Base-by-base conservation (phyloP, 2,113 vertebrate species). In the Atherinomorus stipes region DNA sequence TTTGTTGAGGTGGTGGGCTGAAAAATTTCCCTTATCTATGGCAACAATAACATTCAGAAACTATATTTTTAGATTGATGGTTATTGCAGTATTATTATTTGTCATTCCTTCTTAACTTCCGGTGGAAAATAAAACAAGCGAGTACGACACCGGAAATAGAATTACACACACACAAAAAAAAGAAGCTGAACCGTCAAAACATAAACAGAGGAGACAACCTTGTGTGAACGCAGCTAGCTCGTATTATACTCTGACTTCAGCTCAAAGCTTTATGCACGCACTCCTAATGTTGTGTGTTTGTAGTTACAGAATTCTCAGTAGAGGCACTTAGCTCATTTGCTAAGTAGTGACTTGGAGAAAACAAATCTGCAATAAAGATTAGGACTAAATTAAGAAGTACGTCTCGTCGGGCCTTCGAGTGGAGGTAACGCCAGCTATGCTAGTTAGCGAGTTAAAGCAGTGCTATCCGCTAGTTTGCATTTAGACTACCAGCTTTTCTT, bases 191-290 rank as follows among this genome's bases (percentile, higher is more conserved):
- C 64, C 66, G 87, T 93, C 90, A 94, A 93, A 94, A 94, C 91
- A 93, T 93, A 93, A 94, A 94, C 92, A 94, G 78, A 90, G 78
- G 74, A 64, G 76, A 37, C 83, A 85, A 74, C 72, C 79, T 78
- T 59, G 78, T 59, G 76, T 72, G 71, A 37, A 69, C 80, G 83
- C 73, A 76, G 77, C 56, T 67, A 71, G 80, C 71, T 50, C 10
- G 25, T 31, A n/a, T 64, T 38, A 52, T 53, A 49, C 21, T 64
- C 52, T 60, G 23, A 54, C 25, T 81, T 66, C 59, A 23, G 9
- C 64, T 8, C 4, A 31, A 58, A 60, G 60, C 74, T 85, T 64
- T 19, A 72, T 61, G 71, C 81, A 69, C 37, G 37, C 61, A 7
- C 23, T 38, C 52, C 80, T 45, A 2, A 93, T 92, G 92, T 74